These are phyloP conservation scores for Damaliscus lunatus DNA, from an alignment of 2,113 vertebrate species.

Conservation along the genomic window DNA sequence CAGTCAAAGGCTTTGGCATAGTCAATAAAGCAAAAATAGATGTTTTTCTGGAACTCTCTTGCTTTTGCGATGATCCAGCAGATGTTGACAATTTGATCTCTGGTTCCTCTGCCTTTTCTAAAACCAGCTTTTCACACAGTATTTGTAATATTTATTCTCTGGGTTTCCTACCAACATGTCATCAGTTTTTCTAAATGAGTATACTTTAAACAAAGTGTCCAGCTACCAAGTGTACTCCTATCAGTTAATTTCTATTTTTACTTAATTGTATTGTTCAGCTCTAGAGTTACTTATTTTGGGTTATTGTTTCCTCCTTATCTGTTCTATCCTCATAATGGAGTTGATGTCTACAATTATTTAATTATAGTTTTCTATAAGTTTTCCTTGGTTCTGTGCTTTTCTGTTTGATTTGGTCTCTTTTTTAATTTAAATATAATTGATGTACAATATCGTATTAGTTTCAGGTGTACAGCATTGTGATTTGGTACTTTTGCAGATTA, in stretches of 20 bases:
- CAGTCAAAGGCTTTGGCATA: too few relatives aligned
- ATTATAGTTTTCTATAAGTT: neutral
- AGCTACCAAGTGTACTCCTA: neutral
- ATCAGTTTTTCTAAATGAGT: neutral
- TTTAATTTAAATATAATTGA: neutral
- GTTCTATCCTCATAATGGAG: neutral
- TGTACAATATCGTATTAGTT: neutral
- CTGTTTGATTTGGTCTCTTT: neutral
- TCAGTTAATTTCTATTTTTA: neutral
- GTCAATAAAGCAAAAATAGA: too few relatives aligned
- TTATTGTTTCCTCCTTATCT: neutral
- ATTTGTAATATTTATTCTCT: neutral
- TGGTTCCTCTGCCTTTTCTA: too few relatives aligned
- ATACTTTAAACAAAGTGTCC: too few relatives aligned
- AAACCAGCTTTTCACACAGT: too few relatives aligned
- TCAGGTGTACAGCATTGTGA: neutral
- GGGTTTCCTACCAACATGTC: accelerated
- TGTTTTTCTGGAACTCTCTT: too few relatives aligned
- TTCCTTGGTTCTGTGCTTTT: neutral
- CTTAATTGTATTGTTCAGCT: neutral
- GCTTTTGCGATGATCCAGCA: too few relatives aligned
- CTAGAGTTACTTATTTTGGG: neutral
- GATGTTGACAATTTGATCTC: too few relatives aligned
- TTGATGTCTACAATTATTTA: neutral
- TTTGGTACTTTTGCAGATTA: neutral